Percentiles rank a stretch among this genome's conserved stretches.
phyloP scores from a whole-genome alignment of 2,888 invertebrate genomes.

The Neoaliturus tenellus region DNA sequence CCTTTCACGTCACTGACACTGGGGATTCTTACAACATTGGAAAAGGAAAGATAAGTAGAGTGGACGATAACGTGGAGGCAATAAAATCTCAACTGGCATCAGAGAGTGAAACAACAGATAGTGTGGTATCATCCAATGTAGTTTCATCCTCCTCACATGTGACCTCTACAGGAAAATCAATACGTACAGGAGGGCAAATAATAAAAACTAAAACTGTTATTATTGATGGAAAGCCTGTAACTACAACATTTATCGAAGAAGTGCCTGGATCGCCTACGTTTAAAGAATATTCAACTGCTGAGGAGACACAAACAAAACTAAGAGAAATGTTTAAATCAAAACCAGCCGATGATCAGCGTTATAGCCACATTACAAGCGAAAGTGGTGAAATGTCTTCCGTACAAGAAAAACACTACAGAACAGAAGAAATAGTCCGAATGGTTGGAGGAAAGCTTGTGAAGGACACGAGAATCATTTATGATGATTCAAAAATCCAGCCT shows the following conservation, averaged over 20 bases:
- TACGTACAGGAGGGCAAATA: slow-evolving; percentile 48
- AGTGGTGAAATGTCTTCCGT: background rate
- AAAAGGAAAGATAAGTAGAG: background rate
- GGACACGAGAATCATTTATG: slow-evolving; percentile 29
- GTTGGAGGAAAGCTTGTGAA: slow-evolving; percentile 62
- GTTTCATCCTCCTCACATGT: background rate
- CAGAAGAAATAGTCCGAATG: slow-evolving; percentile 58
- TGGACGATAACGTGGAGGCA: background rate
- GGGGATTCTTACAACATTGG: background rate
- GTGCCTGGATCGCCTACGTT: slow-evolving; percentile 18
- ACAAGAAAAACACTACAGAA: slow-evolving; percentile 28
- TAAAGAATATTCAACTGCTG: background rate
- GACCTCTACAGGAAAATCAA: background rate
- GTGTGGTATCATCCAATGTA: background rate
- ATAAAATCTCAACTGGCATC: background rate
- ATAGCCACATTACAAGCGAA: background rate
- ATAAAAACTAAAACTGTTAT: slow-evolving; percentile 48
- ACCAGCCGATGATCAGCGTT: background rate
- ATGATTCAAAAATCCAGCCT: too few species aligned
- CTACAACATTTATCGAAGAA: slow-evolving; percentile 48
- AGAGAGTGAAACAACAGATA: background rate
- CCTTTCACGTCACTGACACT: background rate
- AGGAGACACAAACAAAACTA: background rate
- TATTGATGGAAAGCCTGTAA: slow-evolving; percentile 49
- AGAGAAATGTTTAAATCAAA: background rate